Evolutionary conservation across 2,113 vertebrate genomes (phyloP).

Genomic region (Channa argus): DNA sequence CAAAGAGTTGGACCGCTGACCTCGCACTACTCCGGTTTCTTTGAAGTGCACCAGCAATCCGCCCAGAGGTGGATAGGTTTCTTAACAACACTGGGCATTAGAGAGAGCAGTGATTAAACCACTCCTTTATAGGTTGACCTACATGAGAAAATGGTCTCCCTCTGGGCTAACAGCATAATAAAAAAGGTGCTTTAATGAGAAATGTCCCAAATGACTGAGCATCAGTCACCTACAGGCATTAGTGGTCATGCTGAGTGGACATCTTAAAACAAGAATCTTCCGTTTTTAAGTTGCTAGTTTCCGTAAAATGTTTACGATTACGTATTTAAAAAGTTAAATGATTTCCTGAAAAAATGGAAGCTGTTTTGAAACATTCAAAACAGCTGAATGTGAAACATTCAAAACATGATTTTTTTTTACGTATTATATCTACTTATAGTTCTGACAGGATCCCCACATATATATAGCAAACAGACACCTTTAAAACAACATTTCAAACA

Average conservation of each 20-base stretch:
- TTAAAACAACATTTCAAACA: no score
- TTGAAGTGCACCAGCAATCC: constrained; percentile 62
- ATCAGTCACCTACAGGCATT: constrained; percentile 19
- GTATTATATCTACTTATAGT: no score
- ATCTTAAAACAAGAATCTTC: constrained; percentile 3
- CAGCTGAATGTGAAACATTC: no score
- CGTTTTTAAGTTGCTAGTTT: not conserved
- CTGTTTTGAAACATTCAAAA: no score
- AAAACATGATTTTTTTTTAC: no score
- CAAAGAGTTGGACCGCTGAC: constrained; percentile 61
- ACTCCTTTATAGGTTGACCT: constrained; percentile 48
- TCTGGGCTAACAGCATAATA: constrained; percentile 37
- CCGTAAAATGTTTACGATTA: no score
- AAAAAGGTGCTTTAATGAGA: constrained; percentile 45
- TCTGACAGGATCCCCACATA: no score
- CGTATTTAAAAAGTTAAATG: no score
- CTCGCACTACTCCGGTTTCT: constrained; percentile 35
- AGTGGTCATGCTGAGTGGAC: not conserved
- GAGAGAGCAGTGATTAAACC: constrained; percentile 36
- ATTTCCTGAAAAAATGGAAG: no score
- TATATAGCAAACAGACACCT: no score
- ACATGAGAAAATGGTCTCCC: constrained; percentile 46
- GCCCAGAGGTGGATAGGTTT: constrained; percentile 31
- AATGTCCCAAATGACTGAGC: constrained; percentile 30
- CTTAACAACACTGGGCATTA: constrained; percentile 47